Evolutionary conservation across 2,113 vertebrate genomes (phyloP).

Genomic region (Isurus oxyrinchus): DNA sequence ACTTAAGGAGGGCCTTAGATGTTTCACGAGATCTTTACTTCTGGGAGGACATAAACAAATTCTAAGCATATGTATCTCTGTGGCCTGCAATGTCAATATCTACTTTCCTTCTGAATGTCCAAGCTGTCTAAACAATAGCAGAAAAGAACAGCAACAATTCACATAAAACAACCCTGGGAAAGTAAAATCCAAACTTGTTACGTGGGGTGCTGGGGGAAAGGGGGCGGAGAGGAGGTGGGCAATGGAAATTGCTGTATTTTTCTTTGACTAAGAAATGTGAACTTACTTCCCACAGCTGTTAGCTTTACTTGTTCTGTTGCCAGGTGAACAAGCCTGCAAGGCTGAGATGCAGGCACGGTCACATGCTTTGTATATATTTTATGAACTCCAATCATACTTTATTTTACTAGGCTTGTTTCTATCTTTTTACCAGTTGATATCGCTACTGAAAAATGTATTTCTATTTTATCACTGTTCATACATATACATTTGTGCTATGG

Average conservation of each 20-base stretch:
- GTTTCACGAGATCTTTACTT: background rate
- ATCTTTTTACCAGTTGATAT: constrained; percentile 45
- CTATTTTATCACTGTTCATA: background rate
- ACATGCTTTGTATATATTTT: constrained; percentile 44
- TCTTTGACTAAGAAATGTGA: constrained; percentile 66
- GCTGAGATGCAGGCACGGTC: constrained; percentile 48
- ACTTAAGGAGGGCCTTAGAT: background rate
- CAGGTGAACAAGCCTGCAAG: constrained; percentile 57
- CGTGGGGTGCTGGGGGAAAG: constrained; percentile 42
- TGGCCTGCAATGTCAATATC: constrained; percentile 60
- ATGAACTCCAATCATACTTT: background rate
- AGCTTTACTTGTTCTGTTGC: constrained; percentile 61
- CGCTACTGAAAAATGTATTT: constrained; percentile 50
- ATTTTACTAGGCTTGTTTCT: constrained; percentile 46
- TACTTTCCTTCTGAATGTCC: constrained; percentile 61
- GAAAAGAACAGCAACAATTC: constrained; percentile 62
- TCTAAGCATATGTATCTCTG: constrained; percentile 9
- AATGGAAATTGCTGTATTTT: constrained; percentile 62
- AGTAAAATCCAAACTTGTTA: constrained; percentile 58
- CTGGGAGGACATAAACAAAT: constrained; percentile 6
- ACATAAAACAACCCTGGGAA: constrained; percentile 76
- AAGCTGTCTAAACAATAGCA: constrained; percentile 84
- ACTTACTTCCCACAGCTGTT: constrained; percentile 66
- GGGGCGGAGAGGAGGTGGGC: constrained; percentile 40
- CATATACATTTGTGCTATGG: background rate